Conservation (phyloP, 1,140 invertebrate species). For the Drosophila subpulchrella region DNA sequence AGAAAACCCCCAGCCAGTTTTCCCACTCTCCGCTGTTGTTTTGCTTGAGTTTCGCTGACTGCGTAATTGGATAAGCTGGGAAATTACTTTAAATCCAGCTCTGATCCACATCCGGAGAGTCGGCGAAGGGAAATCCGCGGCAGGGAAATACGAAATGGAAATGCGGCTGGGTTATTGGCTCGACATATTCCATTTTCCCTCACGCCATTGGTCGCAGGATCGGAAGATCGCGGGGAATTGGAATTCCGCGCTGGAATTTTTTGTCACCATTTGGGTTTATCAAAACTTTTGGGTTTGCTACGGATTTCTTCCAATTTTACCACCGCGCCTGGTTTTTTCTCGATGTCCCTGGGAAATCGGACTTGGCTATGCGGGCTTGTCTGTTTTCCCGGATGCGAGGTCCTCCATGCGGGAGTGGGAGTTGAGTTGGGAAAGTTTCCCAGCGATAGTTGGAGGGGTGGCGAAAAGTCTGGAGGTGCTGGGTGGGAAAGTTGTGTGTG, state of each 20-base stretch:
- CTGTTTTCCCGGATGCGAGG: conserved; percentile 47
- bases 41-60: conserved; percentile 81
- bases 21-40: conserved; percentile 39
- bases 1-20: conserved; percentile 46
- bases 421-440: conserved; percentile 44
- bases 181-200: conserved; percentile 51
- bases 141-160: conserved; percentile 74
- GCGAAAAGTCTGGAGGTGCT: conserved; percentile 23
- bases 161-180: conserved; percentile 51
- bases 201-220: conserved; percentile 56
- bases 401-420: conserved; percentile 28
- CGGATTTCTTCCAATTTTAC: conserved; percentile 52
- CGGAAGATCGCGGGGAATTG: conserved; percentile 42
- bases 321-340: conserved; percentile 45
- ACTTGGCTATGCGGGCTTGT: conserved; percentile 48
- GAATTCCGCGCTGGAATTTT: conserved; percentile 66
- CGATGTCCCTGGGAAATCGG: conserved; percentile 21
- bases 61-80: conserved; percentile 82
- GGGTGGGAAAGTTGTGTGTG: conserved; percentile 40
- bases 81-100: conserved; percentile 77
- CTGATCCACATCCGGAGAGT: conserved; percentile 76
- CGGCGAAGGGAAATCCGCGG: conserved; percentile 59
- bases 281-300: conserved; percentile 73
- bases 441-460: conserved; percentile 30
- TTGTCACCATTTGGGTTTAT: conserved; percentile 75